Evolutionary conservation across 2,888 invertebrate species (phyloP).

Genomic region (Microchrysa polita): DNA sequence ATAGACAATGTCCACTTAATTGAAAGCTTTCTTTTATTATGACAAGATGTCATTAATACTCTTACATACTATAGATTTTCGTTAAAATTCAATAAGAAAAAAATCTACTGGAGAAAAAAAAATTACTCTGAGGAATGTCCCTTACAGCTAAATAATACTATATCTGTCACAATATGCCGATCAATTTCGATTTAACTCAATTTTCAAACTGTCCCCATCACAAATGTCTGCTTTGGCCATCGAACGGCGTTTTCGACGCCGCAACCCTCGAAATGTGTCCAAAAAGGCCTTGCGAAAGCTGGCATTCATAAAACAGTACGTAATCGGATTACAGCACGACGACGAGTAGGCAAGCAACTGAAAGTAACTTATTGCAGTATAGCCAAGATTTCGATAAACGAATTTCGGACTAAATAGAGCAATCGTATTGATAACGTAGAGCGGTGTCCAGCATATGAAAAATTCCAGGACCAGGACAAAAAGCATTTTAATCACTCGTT

Average conservation of each 20-base stretch:
- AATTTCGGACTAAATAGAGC: constrained; percentile 75
- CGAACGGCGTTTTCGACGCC: constrained; percentile 30
- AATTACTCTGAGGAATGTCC: too few relatives aligned
- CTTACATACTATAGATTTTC: too few relatives aligned
- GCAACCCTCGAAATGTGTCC: constrained; percentile 71
- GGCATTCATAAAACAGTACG: constrained; percentile 89
- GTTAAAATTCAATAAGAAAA: neutral
- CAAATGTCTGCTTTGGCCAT: constrained; percentile 29
- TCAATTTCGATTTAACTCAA: constrained; percentile 32
- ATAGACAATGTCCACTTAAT: too few relatives aligned
- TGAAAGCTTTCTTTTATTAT: too few relatives aligned
- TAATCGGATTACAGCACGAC: constrained; percentile 86
- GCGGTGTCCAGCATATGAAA: constrained; percentile 88
- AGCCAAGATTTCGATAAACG: constrained; percentile 74
- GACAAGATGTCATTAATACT: too few relatives aligned
- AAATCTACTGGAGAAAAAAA: neutral
- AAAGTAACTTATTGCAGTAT: constrained; percentile 74
- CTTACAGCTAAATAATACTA: too few relatives aligned
- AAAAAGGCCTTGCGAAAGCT: constrained; percentile 85
- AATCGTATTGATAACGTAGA: constrained; percentile 79
- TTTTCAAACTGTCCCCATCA: constrained; percentile 45
- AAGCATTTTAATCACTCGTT: constrained; percentile 79
- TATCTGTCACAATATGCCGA: neutral
- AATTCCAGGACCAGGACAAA: constrained; percentile 87
- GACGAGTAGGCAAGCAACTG: constrained; percentile 81